Percentiles rank a stretch among this genome's conserved stretches.
Evolutionary conservation across 2,888 invertebrate genomes (phyloP).

Genomic region (Drosophila kambysellisi): DNA sequence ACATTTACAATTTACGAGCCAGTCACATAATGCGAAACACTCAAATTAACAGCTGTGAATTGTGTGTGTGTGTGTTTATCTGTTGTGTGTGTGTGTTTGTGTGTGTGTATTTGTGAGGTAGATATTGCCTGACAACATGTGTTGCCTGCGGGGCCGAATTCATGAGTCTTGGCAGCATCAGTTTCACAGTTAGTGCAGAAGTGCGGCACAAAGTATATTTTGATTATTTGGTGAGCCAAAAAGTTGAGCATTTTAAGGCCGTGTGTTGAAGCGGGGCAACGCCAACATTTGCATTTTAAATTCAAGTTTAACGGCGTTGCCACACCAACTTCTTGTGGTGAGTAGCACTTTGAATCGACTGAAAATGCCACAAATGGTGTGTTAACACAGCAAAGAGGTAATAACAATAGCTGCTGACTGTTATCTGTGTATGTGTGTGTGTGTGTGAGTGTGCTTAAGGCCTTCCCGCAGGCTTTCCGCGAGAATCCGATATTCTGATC

Average conservation of each 20-base stretch:
- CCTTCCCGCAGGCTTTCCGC: conserved; percentile 44
- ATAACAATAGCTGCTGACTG: conserved; percentile 68
- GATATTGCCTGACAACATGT: conserved; percentile 40
- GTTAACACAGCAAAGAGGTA: conserved; percentile 80
- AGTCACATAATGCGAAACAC: conserved; percentile 49
- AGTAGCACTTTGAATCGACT: conserved; percentile 57
- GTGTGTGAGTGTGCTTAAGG: conserved; percentile 11
- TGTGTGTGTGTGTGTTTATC: not conserved
- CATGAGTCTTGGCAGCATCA: conserved; percentile 44
- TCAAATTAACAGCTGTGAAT: conserved; percentile 64
- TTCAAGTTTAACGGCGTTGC: conserved; percentile 55
- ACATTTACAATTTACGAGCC: conserved; percentile 55
- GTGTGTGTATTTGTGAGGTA: not conserved
- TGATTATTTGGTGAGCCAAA: conserved; percentile 68
- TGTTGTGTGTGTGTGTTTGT: not conserved
- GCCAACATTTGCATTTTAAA: conserved; percentile 74
- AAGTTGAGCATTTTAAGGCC: conserved; percentile 58
- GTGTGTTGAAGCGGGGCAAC: not conserved
- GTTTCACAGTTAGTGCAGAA: conserved; percentile 26
- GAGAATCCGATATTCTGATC: conserved; percentile 24
- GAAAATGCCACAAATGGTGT: conserved; percentile 75
- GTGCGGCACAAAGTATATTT: conserved; percentile 69
- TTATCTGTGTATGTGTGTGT: conserved; percentile 26
- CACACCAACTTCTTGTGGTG: conserved; percentile 30
- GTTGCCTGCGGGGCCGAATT: conserved; percentile 42